Conservation (phyloP, 2,113 vertebrate species). For the Ardeotis arabs region DNA sequence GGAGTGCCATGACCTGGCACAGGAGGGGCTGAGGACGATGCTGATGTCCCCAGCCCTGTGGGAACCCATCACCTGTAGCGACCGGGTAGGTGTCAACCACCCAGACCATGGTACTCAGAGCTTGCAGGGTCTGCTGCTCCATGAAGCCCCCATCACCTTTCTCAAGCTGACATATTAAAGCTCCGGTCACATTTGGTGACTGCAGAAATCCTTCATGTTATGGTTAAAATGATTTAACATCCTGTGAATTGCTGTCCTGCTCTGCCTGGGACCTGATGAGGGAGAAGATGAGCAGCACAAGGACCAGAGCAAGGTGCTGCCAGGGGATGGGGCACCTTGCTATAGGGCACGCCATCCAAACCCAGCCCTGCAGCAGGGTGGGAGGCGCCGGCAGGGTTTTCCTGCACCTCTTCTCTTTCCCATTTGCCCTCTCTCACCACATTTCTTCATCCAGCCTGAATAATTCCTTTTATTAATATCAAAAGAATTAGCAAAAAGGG, state of each 20-base stretch:
- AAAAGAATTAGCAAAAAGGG: neutral
- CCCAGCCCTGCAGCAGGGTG: too few relatives aligned
- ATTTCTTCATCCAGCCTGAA: neutral
- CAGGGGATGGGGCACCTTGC: too few relatives aligned
- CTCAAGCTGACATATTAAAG: neutral
- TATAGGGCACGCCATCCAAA: neutral
- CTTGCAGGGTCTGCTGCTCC: neutral
- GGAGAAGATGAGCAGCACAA: neutral
- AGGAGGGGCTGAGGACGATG: neutral
- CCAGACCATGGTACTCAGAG: neutral
- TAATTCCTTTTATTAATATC: neutral
- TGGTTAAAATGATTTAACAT: neutral
- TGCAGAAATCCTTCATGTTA: neutral
- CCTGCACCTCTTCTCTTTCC: neutral
- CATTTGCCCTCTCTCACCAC: neutral
- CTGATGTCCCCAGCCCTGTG: rapidly evolving
- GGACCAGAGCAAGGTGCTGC: neutral
- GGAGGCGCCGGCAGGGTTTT: neutral
- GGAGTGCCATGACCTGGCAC: neutral
- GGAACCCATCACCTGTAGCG: rapidly evolving
- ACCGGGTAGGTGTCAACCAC: neutral
- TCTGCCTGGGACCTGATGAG: neutral
- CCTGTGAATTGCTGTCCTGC: neutral
- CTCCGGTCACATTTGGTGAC: neutral
- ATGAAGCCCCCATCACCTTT: neutral